Percentiles rank a stretch among this genome's conserved stretches.
These are phyloP conservation scores for Drosophila jambulina DNA, from an alignment of 1,140 invertebrate genomes.

Conservation along the genomic window DNA sequence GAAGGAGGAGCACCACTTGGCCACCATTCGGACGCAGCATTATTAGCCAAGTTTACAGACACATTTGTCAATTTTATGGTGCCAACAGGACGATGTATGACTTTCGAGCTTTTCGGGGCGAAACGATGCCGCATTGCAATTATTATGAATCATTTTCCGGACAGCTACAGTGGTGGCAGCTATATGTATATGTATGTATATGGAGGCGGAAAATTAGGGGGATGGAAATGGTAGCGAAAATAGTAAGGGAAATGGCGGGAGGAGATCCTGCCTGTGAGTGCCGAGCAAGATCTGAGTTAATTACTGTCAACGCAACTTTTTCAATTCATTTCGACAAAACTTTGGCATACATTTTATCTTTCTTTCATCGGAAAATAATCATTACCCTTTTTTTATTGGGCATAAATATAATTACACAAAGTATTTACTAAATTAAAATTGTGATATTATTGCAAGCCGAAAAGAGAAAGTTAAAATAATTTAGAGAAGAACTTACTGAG, in stretches of 20 bases:
- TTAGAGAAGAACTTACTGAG: background rate
- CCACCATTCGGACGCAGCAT: constrained; percentile 45
- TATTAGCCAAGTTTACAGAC: constrained; percentile 84
- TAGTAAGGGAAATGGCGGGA: background rate
- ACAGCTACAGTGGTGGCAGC: constrained; percentile 22
- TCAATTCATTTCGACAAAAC: constrained; percentile 68
- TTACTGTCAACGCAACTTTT: constrained; percentile 72
- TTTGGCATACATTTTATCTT: constrained; percentile 57
- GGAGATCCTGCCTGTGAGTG: background rate
- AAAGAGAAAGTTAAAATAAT: background rate
- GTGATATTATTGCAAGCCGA: background rate
- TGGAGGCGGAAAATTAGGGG: background rate
- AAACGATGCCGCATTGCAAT: constrained; percentile 77
- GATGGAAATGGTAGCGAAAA: background rate
- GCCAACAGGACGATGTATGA: constrained; percentile 67
- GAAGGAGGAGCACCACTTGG: background rate
- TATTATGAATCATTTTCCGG: constrained; percentile 79
- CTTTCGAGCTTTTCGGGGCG: constrained; percentile 41
- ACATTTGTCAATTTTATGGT: constrained; percentile 84
- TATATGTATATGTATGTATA: background rate
- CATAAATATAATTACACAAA: background rate
- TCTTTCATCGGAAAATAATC: background rate
- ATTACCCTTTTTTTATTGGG: background rate
- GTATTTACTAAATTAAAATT: background rate
- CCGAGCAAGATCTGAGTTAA: constrained; percentile 49